phyloP scores from a whole-genome alignment of 2,888 invertebrate species.

The Willowsia nigromaculata region DNA sequence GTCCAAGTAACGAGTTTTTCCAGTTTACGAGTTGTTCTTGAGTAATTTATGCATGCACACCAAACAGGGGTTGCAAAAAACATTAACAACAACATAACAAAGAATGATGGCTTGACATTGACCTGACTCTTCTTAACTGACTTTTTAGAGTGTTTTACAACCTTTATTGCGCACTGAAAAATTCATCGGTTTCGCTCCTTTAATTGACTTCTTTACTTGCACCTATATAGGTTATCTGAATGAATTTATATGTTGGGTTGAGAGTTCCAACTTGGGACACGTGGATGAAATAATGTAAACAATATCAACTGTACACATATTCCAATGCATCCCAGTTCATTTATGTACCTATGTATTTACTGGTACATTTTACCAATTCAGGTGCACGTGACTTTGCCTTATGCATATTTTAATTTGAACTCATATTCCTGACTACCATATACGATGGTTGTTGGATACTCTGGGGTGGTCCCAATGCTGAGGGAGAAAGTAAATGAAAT shows the following conservation, averaged over 20 bases:
- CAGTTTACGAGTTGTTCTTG: neutral
- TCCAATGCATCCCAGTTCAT: too few relatives aligned
- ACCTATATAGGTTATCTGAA: neutral
- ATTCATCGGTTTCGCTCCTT: slow-evolving; percentile 51
- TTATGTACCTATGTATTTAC: too few relatives aligned
- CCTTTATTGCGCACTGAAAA: slow-evolving; percentile 28
- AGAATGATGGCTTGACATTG: slow-evolving; percentile 55
- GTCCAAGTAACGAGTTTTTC: neutral
- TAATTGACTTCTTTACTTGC: slow-evolving; percentile 51
- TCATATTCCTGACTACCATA: slow-evolving; percentile 11
- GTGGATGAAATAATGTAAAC: neutral
- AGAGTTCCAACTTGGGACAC: too few relatives aligned
- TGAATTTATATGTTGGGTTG: too few relatives aligned
- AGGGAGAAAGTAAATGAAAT: slow-evolving; percentile 26
- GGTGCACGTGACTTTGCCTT: too few relatives aligned
- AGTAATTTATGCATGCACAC: neutral
- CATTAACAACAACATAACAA: neutral
- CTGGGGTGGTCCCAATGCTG: neutral
- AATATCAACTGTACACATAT: too few relatives aligned
- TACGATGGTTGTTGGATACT: neutral
- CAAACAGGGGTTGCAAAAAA: neutral
- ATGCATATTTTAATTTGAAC: too few relatives aligned
- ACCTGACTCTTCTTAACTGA: slow-evolving; percentile 12
- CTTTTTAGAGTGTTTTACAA: slow-evolving; percentile 12
- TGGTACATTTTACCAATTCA: too few relatives aligned